These are phyloP conservation scores for Drosophila paulistorum DNA, from an alignment of 1,140 invertebrate genomes.

Conservation along the genomic window DNA sequence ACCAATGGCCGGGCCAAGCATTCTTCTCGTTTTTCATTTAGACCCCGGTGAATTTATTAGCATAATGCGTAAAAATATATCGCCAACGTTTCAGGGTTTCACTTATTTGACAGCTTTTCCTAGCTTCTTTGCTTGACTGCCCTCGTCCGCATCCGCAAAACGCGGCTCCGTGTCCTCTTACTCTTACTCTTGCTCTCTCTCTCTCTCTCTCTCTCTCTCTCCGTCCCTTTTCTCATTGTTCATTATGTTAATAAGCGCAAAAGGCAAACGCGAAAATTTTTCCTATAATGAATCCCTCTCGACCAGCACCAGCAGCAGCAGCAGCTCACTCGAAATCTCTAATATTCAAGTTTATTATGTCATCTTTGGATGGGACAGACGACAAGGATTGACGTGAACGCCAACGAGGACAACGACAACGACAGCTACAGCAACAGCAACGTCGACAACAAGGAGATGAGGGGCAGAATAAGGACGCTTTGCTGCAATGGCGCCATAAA, in stretches of 20 bases:
- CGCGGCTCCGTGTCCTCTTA: too few species aligned
- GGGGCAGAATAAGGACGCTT: constrained; percentile 32
- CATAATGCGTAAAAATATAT: constrained; percentile 79
- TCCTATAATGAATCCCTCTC: constrained; percentile 40
- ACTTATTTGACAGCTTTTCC: constrained; percentile 71
- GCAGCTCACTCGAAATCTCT: constrained; percentile 50
- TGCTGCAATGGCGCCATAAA: constrained; percentile 64
- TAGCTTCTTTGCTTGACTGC: constrained; percentile 42
- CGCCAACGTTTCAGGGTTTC: constrained; percentile 50
- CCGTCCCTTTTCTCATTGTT: constrained; percentile 51
- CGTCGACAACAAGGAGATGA: constrained; percentile 36
- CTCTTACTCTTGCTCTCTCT: neutral
- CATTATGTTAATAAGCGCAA: constrained; percentile 75
- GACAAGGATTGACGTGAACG: constrained; percentile 22
- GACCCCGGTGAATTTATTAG: constrained; percentile 65
- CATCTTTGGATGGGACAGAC: constrained; percentile 38
- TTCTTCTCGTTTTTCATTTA: constrained; percentile 24
- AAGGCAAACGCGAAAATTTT: constrained; percentile 36
- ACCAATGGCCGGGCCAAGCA: constrained; percentile 13
- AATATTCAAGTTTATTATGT: constrained; percentile 66
- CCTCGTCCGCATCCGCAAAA: neutral
- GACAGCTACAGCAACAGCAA: neutral
- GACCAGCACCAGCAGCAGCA: constrained; percentile 11
- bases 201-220: constrained; percentile 19
- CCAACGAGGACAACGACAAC: constrained; percentile 28